Conservation (phyloP, 2,888 invertebrate genomes). For the Agonopterix alstromeriana region DNA sequence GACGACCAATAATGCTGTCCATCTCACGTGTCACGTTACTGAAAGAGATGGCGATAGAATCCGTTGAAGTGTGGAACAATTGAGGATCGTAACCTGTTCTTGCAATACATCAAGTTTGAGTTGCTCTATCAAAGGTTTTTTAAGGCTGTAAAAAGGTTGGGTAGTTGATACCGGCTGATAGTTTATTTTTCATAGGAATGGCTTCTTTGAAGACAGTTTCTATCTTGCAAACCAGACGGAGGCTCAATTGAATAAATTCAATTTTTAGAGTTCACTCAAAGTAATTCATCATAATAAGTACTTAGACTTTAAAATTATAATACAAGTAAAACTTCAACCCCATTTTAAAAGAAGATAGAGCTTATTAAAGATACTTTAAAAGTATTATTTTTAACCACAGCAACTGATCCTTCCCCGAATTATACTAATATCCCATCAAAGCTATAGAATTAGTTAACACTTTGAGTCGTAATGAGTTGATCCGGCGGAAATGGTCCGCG, state of each 20-base stretch:
- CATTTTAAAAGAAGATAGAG: too few relatives aligned
- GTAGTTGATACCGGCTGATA: neutral
- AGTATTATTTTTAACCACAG: too few relatives aligned
- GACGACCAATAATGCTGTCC: conserved; percentile 20
- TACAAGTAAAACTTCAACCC: too few relatives aligned
- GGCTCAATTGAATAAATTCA: too few relatives aligned
- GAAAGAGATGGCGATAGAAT: conserved; percentile 23
- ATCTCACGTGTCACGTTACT: conserved; percentile 14
- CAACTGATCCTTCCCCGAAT: conserved; percentile 25
- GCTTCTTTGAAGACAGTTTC: conserved; percentile 5
- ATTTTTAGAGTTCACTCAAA: too few relatives aligned
- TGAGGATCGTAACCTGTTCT: conserved; percentile 42
- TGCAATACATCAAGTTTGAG: conserved; percentile 20
- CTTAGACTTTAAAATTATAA: too few relatives aligned
- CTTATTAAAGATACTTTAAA: too few relatives aligned
- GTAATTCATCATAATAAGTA: too few relatives aligned
- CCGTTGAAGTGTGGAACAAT: conserved; percentile 23
- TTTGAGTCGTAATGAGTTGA: conserved; percentile 47
- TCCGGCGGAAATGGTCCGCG: conserved; percentile 47
- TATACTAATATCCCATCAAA: conserved; percentile 51
- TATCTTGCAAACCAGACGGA: too few relatives aligned
- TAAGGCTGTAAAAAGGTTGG: neutral
- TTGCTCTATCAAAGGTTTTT: conserved; percentile 26
- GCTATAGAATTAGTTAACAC: conserved; percentile 56
- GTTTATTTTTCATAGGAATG: neutral